A percentile compares a stretch with the other conserved stretches of the same genome.
Conservation (phyloP, 2,113 vertebrate genomes). For the Mastomys coucha region DNA sequence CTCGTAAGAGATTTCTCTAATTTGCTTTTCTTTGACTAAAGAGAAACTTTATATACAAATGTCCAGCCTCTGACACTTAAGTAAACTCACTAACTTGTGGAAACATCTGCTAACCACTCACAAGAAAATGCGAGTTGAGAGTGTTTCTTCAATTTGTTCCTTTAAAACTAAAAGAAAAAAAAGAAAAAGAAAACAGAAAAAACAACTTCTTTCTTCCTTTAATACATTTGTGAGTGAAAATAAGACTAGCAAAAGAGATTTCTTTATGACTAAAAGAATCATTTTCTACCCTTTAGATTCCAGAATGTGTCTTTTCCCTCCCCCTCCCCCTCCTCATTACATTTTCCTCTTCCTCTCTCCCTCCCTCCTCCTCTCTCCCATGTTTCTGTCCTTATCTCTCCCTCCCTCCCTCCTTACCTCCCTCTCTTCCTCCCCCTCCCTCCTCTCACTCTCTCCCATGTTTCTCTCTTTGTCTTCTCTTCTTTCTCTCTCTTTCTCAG, state of each 20-base stretch:
- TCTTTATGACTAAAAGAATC: not conserved
- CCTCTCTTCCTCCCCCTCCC: not conserved
- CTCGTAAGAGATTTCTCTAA: slow-evolving; percentile 88
- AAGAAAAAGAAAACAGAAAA: not conserved
- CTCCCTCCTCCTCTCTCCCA: too few relatives aligned
- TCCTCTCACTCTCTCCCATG: fast-evolving
- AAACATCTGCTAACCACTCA: slow-evolving; percentile 86
- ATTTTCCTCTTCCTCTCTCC: too few relatives aligned
- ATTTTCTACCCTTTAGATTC: not conserved
- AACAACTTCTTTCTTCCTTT: not conserved
- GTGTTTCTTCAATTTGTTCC: slow-evolving; percentile 57
- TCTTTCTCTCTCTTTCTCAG: not conserved
- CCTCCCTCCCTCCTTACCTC: too few relatives aligned
- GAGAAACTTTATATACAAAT: slow-evolving; percentile 85
- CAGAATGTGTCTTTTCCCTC: not conserved
- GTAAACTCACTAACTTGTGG: slow-evolving; percentile 85
- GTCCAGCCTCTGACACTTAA: slow-evolving; percentile 86
- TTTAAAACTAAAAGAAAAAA: slow-evolving; percentile 34
- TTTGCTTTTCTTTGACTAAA: slow-evolving; percentile 89
- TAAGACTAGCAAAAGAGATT: not conserved
- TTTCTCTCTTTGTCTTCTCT: not conserved
- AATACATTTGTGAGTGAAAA: slow-evolving; percentile 40
- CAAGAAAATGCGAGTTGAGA: slow-evolving; percentile 75
- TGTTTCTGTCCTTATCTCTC: fast-evolving
- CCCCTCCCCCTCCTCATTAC: too few relatives aligned